Evolutionary conservation across 64 coral and sea anemone genomes (phyloP), one percentile per base, ranked within the genome.

Genomic region (Pachyseris speciosa): DNA sequence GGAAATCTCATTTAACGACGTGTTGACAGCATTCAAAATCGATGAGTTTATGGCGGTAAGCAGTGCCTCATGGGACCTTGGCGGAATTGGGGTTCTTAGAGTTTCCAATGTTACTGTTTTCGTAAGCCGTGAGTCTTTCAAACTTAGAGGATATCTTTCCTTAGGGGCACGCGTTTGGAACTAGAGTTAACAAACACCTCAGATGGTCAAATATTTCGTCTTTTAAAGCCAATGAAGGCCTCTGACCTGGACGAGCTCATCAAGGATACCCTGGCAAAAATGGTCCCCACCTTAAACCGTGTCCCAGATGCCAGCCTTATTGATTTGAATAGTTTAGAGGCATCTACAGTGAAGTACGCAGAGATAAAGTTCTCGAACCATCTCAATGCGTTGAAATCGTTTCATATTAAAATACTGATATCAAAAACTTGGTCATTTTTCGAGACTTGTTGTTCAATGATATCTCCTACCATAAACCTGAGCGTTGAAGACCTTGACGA

Each of bases 381-480:
- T 48, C 51, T 88, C 12, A 47, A 77, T 1, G 6, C 49, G 27
- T 34, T 94, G 9, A 50, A 72, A 42, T 80, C 74, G 9, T 41
- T 94, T 64, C 65, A 29, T 27, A 40, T 94, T 49, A 45, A 81
- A 12, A 32, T 88, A 83, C 3, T 27, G 17, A 51, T 94, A 53
- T 64, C 65, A 41, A 47, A 66, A 19, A 53, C 78, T 25, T 94
- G 92, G 92, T 87, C 84, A 1, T 94, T 94, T 83, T 94, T 94
- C 69, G 10, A 19, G 26, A 59, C 87, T 24, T 65, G 37, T 16
- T 88, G 67, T 41, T 72, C 84, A 44, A 29, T 94, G 28, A 80
- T 41, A 78, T 34, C 38, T 22, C 84, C 85, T 13, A 55, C 41
- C 25, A 69, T 94, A 19, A 73, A 37, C 2, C 20, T 94, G 1